Evolutionary conservation across 2,113 vertebrate species (phyloP).

Genomic region (Oreochromis niloticus): DNA sequence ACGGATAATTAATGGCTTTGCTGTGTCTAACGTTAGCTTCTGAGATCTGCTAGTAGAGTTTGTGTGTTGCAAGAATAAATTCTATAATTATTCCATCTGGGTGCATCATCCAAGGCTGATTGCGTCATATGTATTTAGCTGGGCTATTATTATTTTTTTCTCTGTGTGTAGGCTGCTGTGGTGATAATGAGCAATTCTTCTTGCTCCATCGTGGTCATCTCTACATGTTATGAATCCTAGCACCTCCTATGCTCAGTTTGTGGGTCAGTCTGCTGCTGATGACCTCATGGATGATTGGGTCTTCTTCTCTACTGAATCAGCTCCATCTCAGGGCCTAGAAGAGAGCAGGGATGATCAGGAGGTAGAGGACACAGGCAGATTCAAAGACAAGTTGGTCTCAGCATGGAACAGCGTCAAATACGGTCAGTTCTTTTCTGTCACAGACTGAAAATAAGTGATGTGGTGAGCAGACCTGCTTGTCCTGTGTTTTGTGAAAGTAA

Average conservation of each 20-base stretch:
- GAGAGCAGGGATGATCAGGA: constrained; percentile 23
- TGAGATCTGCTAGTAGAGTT: background rate
- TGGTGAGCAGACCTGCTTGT: background rate
- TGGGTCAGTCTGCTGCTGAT: background rate
- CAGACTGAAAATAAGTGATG: background rate
- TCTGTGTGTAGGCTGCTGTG: background rate
- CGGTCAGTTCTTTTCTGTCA: constrained; percentile 54
- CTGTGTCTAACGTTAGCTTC: background rate
- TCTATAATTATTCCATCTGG: background rate
- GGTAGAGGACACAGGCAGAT: constrained; percentile 73
- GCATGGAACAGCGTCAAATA: constrained; percentile 90
- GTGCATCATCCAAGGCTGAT: background rate
- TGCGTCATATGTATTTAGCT: background rate
- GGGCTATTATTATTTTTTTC: background rate
- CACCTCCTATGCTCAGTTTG: background rate
- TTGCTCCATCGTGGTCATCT: background rate
- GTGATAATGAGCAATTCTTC: background rate
- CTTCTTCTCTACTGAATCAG: constrained; percentile 36
- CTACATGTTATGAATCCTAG: constrained; percentile 34
- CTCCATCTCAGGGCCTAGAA: background rate
- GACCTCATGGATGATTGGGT: constrained; percentile 52
- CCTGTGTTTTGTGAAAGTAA: background rate
- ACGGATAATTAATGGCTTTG: background rate
- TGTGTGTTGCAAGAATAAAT: background rate
- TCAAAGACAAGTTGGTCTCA: constrained; percentile 79